Conservation (phyloP, 2,113 vertebrate species). For the Rallus limicola region DNA sequence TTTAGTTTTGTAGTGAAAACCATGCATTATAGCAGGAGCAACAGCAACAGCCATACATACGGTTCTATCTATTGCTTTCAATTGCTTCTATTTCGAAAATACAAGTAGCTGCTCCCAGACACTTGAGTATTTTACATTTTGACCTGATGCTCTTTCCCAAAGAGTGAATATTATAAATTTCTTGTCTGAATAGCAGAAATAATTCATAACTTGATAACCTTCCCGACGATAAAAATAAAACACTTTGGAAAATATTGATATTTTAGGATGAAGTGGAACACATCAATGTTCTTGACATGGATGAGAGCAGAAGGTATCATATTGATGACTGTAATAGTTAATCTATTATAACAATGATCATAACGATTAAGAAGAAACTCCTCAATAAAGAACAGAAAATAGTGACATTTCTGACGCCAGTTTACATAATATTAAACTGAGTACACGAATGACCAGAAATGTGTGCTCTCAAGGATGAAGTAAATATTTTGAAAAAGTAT, state of each 20-base stretch:
- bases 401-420: background rate
- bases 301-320: background rate
- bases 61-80: background rate
- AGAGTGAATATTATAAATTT: background rate
- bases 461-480: background rate
- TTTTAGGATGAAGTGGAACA: background rate
- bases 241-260: background rate
- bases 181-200: background rate
- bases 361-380: background rate
- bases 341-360: background rate
- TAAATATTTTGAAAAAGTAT: background rate
- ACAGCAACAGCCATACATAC: background rate
- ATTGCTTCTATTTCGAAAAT: background rate
- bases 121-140: background rate
- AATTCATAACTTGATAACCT: background rate
- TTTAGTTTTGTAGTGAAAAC: background rate
- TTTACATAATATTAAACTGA: background rate
- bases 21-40: background rate
- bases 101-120: background rate
- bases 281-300: background rate
- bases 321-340: background rate
- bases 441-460: background rate
- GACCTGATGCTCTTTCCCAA: background rate
- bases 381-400: background rate
- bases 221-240: background rate